A percentile compares a stretch with the other conserved stretches of the same genome.
These are phyloP conservation scores for Lydus trimaculatus DNA, from an alignment of 2,888 invertebrate species.

Conservation along the genomic window DNA sequence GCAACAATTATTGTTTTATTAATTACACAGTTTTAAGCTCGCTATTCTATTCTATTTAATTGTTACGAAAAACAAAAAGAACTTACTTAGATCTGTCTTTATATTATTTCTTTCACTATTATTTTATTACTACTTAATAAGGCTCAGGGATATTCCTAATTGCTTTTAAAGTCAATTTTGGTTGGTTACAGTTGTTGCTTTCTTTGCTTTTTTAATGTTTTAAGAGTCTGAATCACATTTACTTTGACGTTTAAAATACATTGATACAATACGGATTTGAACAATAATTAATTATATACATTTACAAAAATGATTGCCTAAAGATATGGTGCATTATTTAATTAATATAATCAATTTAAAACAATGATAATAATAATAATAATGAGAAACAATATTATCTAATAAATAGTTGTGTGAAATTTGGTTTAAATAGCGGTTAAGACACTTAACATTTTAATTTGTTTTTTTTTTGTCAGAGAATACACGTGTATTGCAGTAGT, in stretches of 20 bases:
- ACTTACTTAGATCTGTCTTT: slow-evolving; percentile 29
- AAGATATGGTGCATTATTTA: slow-evolving; percentile 2
- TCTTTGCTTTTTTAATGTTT: not conserved
- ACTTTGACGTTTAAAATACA: slow-evolving; percentile 30
- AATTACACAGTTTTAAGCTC: not conserved
- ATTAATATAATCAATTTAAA: not conserved
- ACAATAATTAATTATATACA: slow-evolving; percentile 4
- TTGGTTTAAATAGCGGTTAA: slow-evolving; percentile 19
- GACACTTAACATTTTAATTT: slow-evolving; percentile 32
- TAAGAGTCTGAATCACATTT: slow-evolving; percentile 28
- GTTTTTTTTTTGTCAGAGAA: no score
- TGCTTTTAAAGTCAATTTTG: slow-evolving; percentile 38
- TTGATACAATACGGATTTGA: slow-evolving; percentile 8
- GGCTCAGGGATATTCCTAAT: slow-evolving; percentile 41
- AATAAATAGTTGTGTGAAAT: not conserved
- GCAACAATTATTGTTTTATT: not conserved
- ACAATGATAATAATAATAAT: not conserved
- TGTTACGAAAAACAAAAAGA: slow-evolving; percentile 1
- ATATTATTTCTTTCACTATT: slow-evolving; percentile 10
- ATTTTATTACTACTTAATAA: slow-evolving; percentile 43
- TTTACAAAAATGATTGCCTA: not conserved
- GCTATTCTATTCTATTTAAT: not conserved
- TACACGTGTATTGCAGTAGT: not conserved
- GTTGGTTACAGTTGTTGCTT: slow-evolving; percentile 4
- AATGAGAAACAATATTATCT: not conserved